Evolutionary conservation across 2,888 invertebrate species (phyloP), one percentile per base, ranked within the genome.

Genomic region (Gnatocerus cornutus): DNA sequence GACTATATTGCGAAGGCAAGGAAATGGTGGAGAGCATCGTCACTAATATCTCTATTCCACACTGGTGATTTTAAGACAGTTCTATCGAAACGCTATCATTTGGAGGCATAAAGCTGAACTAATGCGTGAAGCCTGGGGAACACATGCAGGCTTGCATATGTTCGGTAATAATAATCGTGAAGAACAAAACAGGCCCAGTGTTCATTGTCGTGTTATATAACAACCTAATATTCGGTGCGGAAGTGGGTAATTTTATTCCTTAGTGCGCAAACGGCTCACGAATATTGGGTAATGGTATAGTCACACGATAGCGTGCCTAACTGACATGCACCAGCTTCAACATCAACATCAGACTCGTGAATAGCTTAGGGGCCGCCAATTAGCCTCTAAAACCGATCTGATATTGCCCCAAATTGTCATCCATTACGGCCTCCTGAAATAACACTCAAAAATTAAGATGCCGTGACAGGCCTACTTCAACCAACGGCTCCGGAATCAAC

Each of bases 221-320:
- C 73, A 71, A 71, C 71, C 69, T 65, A 71, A 73, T 73, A 73
- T 73, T 73, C 68, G 70, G 71, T 62, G 50, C 69, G 73, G 71
- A 73, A 73, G 70, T 70, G 65, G 68, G 73, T 71, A 73, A 73
- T 73, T 73, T 73, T 71, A 73, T 69, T 73, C 71, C 73, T 73
- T 71, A 59, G 69, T 69, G 62, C 73, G 58, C 69, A 69, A 73
- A 71, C 70, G 70, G 70, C 70, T 70, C 70, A 70, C 65, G 68
- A 69, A 64, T 69, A 71, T 71, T 73, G 69, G 71, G 71, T 73
- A 73, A 73, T 73, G 73, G 73, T 65, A 71, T 69, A 70, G 65
- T 68, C 64, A 68, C 73, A 73, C 73, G 73, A 69, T 64, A 71
- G 64, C 69, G 64, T 69, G 69, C 64, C 52, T 59, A 58, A 69